phyloP scores from a whole-genome alignment of 1,140 invertebrate genomes.

The Anastrepha ludens region DNA sequence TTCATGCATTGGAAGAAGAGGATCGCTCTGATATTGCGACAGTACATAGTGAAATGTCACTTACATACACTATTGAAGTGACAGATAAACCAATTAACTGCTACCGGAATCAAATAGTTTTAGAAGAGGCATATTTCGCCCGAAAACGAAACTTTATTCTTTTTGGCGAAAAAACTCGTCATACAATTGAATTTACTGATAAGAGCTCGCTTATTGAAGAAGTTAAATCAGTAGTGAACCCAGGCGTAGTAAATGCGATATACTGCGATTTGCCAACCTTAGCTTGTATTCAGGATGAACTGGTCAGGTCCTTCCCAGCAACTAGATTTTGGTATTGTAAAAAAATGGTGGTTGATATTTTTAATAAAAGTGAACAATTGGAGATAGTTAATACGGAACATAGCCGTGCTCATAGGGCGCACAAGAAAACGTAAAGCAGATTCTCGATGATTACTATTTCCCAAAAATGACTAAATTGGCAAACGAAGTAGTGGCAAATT shows the following conservation, averaged over 20 bases:
- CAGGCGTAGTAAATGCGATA: background rate
- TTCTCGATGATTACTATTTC: background rate
- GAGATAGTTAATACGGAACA: slow-evolving; percentile 38
- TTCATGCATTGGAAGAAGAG: background rate
- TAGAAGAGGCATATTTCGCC: background rate
- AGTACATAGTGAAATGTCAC: background rate
- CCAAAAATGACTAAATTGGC: background rate
- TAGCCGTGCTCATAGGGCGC: slow-evolving; percentile 6
- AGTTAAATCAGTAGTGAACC: background rate
- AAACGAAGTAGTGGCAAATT: slow-evolving; percentile 4
- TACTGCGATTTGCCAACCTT: background rate
- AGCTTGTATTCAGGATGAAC: background rate
- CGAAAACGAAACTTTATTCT: background rate
- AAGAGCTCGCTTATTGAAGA: background rate
- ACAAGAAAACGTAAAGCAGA: background rate
- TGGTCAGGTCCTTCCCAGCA: background rate
- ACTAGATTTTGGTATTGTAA: background rate
- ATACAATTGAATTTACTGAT: background rate
- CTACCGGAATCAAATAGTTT: background rate
- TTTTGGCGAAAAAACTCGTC: background rate
- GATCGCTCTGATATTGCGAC: background rate
- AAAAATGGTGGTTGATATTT: slow-evolving; percentile 46
- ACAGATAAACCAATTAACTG: background rate
- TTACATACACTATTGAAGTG: background rate
- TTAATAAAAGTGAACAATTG: background rate